Base-by-base conservation (phyloP, 2,113 vertebrate genomes). In the Cryptomyrus ogoouensis region DNA sequence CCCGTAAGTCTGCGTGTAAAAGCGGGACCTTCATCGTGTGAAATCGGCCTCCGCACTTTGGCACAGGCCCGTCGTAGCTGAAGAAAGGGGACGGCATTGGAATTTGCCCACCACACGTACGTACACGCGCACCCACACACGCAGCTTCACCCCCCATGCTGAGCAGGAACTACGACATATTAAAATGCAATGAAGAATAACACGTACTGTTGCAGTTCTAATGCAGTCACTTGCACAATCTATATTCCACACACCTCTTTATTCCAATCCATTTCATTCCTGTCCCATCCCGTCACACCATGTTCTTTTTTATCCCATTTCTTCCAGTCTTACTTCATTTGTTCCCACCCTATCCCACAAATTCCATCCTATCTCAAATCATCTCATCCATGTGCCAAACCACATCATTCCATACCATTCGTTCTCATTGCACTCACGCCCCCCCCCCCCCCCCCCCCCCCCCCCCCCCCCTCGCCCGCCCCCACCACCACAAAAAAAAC, bases 41-140 rank as follows among this genome's bases (percentile, higher is more conserved):
- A 94, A 95, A 92, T 94, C 92, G 92, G 89, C 89, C 89, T 91
- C 88, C 3, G 86, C 49, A 85, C 92, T 91, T 90, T 94, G 94
- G 93, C 94, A 94, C 92, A 91, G 93, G 92, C 90, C 92, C 94
- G 94, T 95, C 94, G 90, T 92, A 92, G 93, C 92, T 90, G 92
- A 91, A 90, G 89, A 24, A 88, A 39, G 24, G 49, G n/a, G 74
- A 80, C 74, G 12, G 35, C 15, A 5, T 42, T 35, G 35, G 50
- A 58, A n/a, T 62, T 66, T 42, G 1, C 49, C 39, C 24, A n/a
- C 47, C 85, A 87, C 47, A 52, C 19, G 12, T 24, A 31, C 13
- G 31, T 27, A n/a, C 53, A 42, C 19, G 47, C 10, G 9, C 53
- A 42, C 87, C 56, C 87, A 88, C 31, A 88, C 52, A 44, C 31